Conservation (phyloP, 1,140 invertebrate species). For the Drosophila simulans region DNA sequence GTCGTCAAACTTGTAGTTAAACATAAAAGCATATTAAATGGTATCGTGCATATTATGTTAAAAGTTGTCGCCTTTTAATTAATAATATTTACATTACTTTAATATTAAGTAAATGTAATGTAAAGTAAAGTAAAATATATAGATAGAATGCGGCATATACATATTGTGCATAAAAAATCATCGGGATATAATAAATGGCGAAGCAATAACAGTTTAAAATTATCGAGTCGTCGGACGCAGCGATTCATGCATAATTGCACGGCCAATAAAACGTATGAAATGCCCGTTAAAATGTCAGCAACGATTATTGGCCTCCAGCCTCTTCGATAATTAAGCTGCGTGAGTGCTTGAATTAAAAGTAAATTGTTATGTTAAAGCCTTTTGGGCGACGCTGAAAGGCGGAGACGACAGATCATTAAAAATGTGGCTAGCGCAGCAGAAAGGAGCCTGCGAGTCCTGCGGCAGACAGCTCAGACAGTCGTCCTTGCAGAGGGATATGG, state of each 20-base stretch:
- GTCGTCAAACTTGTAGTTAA: not conserved
- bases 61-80: too few species aligned
- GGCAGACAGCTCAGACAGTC: constrained; percentile 48
- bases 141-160: not conserved
- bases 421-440: constrained; percentile 59
- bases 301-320: constrained; percentile 65
- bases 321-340: constrained; percentile 55
- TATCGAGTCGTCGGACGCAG: constrained; percentile 60
- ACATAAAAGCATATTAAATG: not conserved
- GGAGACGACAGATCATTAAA: constrained; percentile 45
- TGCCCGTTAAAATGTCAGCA: constrained; percentile 57
- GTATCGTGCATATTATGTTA: too few species aligned
- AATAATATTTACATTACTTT: not conserved
- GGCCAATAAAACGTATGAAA: constrained; percentile 61
- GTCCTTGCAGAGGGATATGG: constrained; percentile 20
- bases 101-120: too few species aligned
- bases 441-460: constrained; percentile 31
- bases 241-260: constrained; percentile 65
- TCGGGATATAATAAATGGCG: constrained; percentile 49
- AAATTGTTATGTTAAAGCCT: constrained; percentile 54
- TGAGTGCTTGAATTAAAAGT: constrained; percentile 46
- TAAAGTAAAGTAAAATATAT: not conserved
- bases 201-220: constrained; percentile 70
- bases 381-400: constrained; percentile 7
- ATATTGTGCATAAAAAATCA: not conserved